A percentile compares a stretch with the other conserved stretches of the same genome.
Conservation (phyloP, 1,140 invertebrate genomes). For the Drosophila lowei region DNA sequence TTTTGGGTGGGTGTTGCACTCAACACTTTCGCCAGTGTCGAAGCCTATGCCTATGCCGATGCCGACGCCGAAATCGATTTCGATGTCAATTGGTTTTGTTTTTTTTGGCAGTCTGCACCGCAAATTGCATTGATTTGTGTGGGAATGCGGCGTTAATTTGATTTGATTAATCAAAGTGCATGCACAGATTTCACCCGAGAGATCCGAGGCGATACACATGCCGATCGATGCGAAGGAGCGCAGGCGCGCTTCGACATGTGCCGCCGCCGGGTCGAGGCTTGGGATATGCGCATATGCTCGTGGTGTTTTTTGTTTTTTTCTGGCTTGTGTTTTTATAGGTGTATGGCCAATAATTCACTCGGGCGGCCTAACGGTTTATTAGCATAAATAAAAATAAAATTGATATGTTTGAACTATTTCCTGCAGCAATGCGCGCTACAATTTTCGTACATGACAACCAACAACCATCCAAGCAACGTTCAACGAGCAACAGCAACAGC, state of each 20-base stretch:
- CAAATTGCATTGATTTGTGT: constrained; percentile 81
- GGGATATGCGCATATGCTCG: constrained; percentile 22
- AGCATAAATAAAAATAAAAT: constrained; percentile 82
- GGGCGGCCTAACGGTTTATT: constrained; percentile 75
- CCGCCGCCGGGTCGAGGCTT: constrained; percentile 64
- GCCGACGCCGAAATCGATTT: constrained; percentile 4
- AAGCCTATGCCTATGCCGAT: neutral
- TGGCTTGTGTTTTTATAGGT: constrained; percentile 43
- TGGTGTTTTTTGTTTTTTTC: constrained; percentile 6
- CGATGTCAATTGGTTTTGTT: constrained; percentile 48
- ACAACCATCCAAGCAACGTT: constrained; percentile 46
- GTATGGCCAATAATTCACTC: constrained; percentile 75
- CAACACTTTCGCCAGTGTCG: constrained; percentile 70
- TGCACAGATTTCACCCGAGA: constrained; percentile 63
- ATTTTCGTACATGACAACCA: constrained; percentile 80
- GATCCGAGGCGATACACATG: neutral
- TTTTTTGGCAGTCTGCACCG: constrained; percentile 48
- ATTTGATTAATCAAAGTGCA: constrained; percentile 78
- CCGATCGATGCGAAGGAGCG: neutral
- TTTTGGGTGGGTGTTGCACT: constrained; percentile 76
- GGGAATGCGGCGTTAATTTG: constrained; percentile 77
- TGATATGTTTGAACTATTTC: constrained; percentile 82
- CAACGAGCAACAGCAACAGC: constrained; percentile 29
- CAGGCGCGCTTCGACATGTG: constrained; percentile 39
- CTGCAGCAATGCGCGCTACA: constrained; percentile 80